Evolutionary conservation across 2,113 vertebrate genomes (phyloP).

Genomic region (Syrmaticus mikado): DNA sequence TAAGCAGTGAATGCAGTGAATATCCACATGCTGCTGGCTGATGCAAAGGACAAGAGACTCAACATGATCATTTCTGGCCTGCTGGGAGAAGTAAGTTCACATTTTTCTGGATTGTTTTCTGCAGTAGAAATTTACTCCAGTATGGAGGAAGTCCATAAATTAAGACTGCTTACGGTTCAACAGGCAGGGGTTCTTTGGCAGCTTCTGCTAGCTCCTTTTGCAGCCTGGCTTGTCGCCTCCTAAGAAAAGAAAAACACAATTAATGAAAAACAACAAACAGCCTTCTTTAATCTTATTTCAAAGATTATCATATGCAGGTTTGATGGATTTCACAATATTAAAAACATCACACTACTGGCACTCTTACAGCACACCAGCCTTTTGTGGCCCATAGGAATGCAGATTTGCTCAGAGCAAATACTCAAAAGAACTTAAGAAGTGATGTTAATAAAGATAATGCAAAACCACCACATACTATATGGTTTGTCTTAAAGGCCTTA

Average conservation of each 20-base stretch:
- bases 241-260: constrained; percentile 37
- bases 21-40: not conserved
- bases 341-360: not conserved
- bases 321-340: not conserved
- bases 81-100: not conserved
- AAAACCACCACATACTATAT: not conserved
- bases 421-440: not conserved
- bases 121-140: not conserved
- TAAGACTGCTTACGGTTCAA: constrained; percentile 88
- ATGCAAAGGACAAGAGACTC: not conserved
- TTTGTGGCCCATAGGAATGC: not conserved
- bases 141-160: not conserved
- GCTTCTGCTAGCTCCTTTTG: constrained; percentile 98
- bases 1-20: not conserved
- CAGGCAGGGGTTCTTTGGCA: constrained; percentile 93
- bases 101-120: not conserved
- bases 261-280: not conserved
- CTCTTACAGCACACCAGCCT: not conserved
- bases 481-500: not conserved
- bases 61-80: not conserved
- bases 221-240: constrained; percentile 91
- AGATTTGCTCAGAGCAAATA: not conserved
- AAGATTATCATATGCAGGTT: not conserved
- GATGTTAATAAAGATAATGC: not conserved
- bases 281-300: not conserved